phyloP scores from a whole-genome alignment of 2,888 invertebrate genomes.

The Lordiphosa andalusiaca region DNA sequence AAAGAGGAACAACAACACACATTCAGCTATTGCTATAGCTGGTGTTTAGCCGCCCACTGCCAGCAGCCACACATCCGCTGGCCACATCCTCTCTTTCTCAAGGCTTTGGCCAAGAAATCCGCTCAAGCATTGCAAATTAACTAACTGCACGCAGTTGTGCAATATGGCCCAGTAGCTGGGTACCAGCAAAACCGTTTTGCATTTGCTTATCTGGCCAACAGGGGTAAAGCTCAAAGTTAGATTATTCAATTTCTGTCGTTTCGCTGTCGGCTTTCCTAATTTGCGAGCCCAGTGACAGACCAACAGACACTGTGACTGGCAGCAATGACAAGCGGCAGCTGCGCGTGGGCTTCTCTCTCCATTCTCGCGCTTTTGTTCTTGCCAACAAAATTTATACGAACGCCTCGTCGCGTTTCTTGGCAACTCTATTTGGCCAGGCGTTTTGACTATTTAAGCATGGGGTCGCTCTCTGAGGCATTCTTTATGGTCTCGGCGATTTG shows the following conservation, averaged over 20 bases:
- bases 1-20: no score
- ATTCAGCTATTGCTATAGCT: no score
- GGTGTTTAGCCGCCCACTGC: neutral
- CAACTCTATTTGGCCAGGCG: constrained; percentile 60
- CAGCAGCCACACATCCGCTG: constrained; percentile 14
- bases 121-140: constrained; percentile 66
- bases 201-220: constrained; percentile 29
- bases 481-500: constrained; percentile 53
- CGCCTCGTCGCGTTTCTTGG: constrained; percentile 59
- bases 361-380: constrained; percentile 55
- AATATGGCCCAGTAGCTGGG: constrained; percentile 43
- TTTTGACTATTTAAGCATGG: constrained; percentile 40
- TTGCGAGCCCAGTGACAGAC: constrained; percentile 31
- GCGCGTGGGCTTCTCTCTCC: constrained; percentile 6
- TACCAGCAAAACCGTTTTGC: constrained; percentile 34
- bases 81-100: constrained; percentile 56
- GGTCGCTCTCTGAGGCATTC: constrained; percentile 22
- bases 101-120: constrained; percentile 60
- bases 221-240: constrained; percentile 15
- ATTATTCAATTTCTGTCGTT: constrained; percentile 35
- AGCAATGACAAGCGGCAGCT: constrained; percentile 54
- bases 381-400: constrained; percentile 47
- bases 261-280: constrained; percentile 60
- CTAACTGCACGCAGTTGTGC: constrained; percentile 40
- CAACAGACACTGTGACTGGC: constrained; percentile 26